Percentiles rank a stretch among this genome's conserved stretches.
These are phyloP conservation scores for Typhlichthys eigenmanni DNA, from an alignment of 2,797 vertebrate species.

Conservation along the genomic window DNA sequence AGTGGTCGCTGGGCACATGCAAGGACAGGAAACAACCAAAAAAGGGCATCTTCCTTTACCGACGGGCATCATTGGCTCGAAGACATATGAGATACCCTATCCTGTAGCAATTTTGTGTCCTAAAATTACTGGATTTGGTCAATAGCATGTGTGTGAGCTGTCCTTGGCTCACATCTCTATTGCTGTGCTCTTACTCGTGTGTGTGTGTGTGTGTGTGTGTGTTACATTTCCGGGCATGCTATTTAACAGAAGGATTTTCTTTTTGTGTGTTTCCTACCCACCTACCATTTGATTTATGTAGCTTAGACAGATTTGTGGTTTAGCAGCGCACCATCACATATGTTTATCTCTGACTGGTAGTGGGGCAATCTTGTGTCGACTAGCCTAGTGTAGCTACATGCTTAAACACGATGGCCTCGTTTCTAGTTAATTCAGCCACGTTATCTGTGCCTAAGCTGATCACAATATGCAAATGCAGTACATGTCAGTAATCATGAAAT, in stretches of 20 bases:
- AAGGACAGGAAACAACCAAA: slow-evolving; percentile 44
- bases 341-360: slow-evolving; percentile 16
- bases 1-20: slow-evolving; percentile 28
- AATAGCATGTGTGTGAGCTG: slow-evolving; percentile 18
- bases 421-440: slow-evolving; percentile 34
- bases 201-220: slow-evolving; percentile 1
- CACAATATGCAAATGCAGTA: slow-evolving; percentile 24
- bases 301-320: slow-evolving; percentile 17
- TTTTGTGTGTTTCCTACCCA: slow-evolving; percentile 18
- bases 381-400: slow-evolving; percentile 27
- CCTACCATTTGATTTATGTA: slow-evolving; percentile 19
- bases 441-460: slow-evolving; percentile 33
- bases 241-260: neutral
- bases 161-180: neutral
- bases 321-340: slow-evolving; percentile 20
- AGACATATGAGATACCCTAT: slow-evolving; percentile 24
- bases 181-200: neutral
- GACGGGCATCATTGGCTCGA: slow-evolving; percentile 12
- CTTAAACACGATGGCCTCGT: neutral
- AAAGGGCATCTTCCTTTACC: slow-evolving; percentile 35
- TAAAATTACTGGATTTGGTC: slow-evolving; percentile 1
- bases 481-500: slow-evolving; percentile 16
- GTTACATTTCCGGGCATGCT: slow-evolving; percentile 9
- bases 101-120: slow-evolving; percentile 14
- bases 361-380: slow-evolving; percentile 11